phyloP scores from a whole-genome alignment of 2,797 vertebrate species.

The Anguilla anguilla region DNA sequence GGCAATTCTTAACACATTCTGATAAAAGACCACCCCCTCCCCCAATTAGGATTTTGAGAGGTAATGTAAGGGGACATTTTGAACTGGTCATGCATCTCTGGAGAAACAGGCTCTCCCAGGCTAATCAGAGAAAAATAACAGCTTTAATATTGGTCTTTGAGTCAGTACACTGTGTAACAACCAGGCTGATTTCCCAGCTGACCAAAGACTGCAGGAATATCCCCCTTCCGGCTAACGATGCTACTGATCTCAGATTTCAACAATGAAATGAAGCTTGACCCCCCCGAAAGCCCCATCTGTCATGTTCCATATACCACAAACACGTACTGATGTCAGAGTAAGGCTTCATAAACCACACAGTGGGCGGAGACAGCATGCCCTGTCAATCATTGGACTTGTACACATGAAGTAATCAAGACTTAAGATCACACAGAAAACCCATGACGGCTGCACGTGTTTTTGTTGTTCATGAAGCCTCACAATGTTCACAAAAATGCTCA shows the following conservation, averaged over 20 bases:
- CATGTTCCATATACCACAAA: background rate
- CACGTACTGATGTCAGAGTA: background rate
- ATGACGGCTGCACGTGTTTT: background rate
- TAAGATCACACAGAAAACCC: background rate
- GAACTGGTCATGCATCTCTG: background rate
- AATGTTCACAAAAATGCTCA: background rate
- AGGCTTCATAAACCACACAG: background rate
- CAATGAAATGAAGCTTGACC: slow-evolving; percentile 8
- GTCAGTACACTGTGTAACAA: background rate
- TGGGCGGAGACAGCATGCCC: background rate
- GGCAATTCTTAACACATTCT: slow-evolving; percentile 4
- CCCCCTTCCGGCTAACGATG: background rate
- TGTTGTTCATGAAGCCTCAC: background rate
- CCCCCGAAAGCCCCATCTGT: background rate
- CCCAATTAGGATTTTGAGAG: background rate
- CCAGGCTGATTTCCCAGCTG: slow-evolving; percentile 27
- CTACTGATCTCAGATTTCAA: background rate
- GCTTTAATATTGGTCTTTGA: background rate
- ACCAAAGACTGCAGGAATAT: slow-evolving; percentile 11
- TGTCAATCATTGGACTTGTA: background rate
- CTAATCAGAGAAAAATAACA: slow-evolving; percentile 22
- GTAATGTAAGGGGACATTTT: background rate
- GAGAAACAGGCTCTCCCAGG: background rate
- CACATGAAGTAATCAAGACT: background rate
- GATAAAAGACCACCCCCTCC: slow-evolving; percentile 4